phyloP scores from a whole-genome alignment of 2,888 invertebrate genomes.

The Oxystoma pomonae region DNA sequence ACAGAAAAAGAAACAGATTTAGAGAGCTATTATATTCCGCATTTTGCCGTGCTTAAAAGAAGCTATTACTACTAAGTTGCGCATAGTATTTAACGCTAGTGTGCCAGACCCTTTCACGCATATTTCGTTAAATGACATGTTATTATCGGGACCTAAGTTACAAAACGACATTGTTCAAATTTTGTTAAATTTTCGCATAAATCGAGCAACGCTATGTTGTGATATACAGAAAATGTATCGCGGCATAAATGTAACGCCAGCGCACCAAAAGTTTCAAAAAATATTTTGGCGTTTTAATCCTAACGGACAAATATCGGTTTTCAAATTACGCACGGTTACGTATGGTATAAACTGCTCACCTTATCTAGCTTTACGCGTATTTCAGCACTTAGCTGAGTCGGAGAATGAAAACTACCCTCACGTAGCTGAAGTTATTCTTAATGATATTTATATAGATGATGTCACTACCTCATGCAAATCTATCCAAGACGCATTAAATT shows the following conservation, averaged over 20 bases:
- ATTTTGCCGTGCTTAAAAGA: neutral
- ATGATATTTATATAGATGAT: neutral
- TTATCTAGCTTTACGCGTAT: neutral
- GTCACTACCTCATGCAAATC: neutral
- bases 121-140: neutral
- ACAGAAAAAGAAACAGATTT: neutral
- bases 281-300: conserved; percentile 4
- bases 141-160: neutral
- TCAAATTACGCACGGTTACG: neutral
- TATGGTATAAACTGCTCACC: conserved; percentile 1
- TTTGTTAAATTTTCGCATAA: conserved; percentile 1
- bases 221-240: conserved; percentile 1
- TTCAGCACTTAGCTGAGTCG: neutral
- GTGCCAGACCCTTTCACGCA: neutral
- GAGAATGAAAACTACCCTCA: neutral
- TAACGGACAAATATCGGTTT: neutral
- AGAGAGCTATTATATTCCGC: conserved; percentile 1
- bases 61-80: neutral
- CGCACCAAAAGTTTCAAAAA: neutral
- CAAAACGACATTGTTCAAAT: neutral
- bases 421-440: neutral
- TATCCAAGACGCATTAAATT: neutral
- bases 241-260: neutral
- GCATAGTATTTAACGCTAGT: neutral
- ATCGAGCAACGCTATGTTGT: neutral